phyloP scores from a whole-genome alignment of 2,113 vertebrate species.

The Callaeas wilsoni region DNA sequence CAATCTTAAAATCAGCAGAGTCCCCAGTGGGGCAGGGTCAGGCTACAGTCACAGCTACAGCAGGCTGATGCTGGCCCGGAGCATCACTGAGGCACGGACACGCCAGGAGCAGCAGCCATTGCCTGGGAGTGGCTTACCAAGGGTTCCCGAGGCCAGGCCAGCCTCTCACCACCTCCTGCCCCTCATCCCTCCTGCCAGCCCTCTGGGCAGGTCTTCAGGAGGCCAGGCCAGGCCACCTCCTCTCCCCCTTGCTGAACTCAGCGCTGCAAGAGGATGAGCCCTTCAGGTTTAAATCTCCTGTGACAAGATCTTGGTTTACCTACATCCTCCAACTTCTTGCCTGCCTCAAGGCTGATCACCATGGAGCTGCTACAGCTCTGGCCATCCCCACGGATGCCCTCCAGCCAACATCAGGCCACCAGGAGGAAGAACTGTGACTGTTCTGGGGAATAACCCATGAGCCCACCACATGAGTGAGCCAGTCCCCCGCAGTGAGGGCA shows the following conservation, averaged over 20 bases:
- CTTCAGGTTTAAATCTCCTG: neutral
- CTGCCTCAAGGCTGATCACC: neutral
- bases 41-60: neutral
- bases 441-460: neutral
- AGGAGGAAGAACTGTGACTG: neutral
- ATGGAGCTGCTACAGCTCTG: neutral
- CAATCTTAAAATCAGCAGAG: constrained; percentile 15
- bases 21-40: neutral
- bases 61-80: neutral
- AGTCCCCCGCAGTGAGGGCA: neutral
- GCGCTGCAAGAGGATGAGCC: neutral
- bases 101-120: neutral
- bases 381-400: neutral
- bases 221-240: neutral
- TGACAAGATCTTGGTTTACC: neutral
- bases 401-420: neutral
- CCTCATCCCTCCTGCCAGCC: neutral
- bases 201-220: neutral
- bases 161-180: neutral
- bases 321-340: neutral
- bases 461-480: neutral
- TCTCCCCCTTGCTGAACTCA: neutral
- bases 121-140: neutral
- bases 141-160: neutral
- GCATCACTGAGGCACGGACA: accelerated